Conservation (phyloP, 2,888 invertebrate genomes). For the Cantharis flavilabris region DNA sequence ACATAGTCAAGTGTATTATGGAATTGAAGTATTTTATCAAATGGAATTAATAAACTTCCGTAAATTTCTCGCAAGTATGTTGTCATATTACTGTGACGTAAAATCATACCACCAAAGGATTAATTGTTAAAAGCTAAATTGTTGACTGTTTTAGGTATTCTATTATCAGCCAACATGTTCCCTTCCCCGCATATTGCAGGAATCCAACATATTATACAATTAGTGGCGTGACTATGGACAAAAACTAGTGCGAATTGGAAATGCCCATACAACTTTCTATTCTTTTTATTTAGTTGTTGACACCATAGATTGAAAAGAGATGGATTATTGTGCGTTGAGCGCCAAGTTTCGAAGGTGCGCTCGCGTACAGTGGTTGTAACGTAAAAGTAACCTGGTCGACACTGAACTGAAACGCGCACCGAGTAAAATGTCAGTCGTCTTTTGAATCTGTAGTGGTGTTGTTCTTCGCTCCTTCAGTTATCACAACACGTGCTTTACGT, state of each 20-base stretch:
- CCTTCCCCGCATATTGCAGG: background rate
- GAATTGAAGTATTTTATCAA: background rate
- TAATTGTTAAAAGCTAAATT: background rate
- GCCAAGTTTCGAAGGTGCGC: conserved; percentile 18
- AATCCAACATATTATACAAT: conserved; percentile 16
- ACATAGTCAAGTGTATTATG: background rate
- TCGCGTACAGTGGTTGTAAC: conserved; percentile 27
- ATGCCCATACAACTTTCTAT: background rate
- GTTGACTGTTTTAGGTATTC: background rate
- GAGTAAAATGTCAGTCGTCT: conserved; percentile 18
- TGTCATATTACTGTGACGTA: background rate
- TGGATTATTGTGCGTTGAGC: background rate
- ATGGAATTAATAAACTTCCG: background rate
- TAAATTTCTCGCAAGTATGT: background rate
- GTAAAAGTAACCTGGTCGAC: conserved; percentile 24
- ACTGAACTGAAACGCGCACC: conserved; percentile 9
- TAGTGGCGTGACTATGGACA: conserved; percentile 23
- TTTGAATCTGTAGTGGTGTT: conserved; percentile 13
- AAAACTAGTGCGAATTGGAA: conserved; percentile 10
- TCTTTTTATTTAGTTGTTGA: background rate
- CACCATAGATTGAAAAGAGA: background rate
- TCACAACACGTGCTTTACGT: conserved; percentile 24
- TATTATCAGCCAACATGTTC: background rate
- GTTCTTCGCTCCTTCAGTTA: conserved; percentile 8
- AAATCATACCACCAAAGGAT: background rate